Base-by-base conservation (phyloP, 2,888 invertebrate genomes). In the Eueremaeus valkanovi region DNA sequence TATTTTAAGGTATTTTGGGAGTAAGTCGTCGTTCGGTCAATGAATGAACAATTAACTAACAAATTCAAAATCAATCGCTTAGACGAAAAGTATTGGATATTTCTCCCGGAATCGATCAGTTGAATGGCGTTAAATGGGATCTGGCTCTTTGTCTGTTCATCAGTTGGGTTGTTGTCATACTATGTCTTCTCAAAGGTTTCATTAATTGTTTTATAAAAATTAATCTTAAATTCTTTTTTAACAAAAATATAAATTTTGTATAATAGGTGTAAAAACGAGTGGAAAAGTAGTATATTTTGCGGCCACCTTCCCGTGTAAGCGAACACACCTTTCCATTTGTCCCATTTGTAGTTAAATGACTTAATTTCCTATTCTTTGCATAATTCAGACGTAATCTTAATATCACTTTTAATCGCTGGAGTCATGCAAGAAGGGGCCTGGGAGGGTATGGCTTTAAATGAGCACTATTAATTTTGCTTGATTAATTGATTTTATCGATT, bases 281-380 rank as follows among this genome's bases (percentile, higher is more conserved):
- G 80, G 80, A 45, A 80, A 80, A 76, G 81, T 81, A 18, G 82
- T 82, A 18, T 82, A 82, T 75, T 80, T 82, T 72, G 81, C 82
- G 0, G 81, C 82, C n/a, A 81, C 81, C 8, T 80, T 82, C 75
- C 82, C 82, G 11, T 81, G 66, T 66, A 63, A 16, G 66, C 5
- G 51, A 21, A 2, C 16, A n/a, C n/a, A 51, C 21, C 6, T 5
- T 6, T 21, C 3, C n/a, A 3, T 21, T n/a, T 21, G n/a, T 51
- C 36, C 11, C 11, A 36, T 11, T 18, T 45, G 45, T 3, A 45
- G 16, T 45, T 45, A 3, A 40, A 9, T 40, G 5, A 40, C 40
- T 40, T 40, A 51, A 51, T 51, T 51, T 6, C 21, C 11, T 45
- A 18, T 13, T 45, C 16, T 45, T 45, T 13, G 1, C 29, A 61